phyloP scores from a whole-genome alignment of 1,140 invertebrate genomes.

The Bombus waltoni region DNA sequence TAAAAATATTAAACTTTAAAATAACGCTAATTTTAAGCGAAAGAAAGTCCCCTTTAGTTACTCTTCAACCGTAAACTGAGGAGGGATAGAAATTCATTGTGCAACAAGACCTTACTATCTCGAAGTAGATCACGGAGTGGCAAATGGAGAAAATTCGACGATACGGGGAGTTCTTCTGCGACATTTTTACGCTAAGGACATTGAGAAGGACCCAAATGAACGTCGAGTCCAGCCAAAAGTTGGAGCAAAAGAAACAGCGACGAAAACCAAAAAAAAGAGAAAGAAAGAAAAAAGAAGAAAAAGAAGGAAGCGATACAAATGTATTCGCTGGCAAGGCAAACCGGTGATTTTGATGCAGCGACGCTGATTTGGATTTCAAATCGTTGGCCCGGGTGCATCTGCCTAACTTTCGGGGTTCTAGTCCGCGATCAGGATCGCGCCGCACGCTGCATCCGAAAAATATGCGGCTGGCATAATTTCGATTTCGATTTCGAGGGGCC shows the following conservation, averaged over 20 bases:
- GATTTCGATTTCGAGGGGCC: conserved; percentile 29
- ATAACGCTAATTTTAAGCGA: too few species aligned
- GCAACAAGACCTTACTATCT: neutral
- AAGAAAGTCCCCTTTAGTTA: too few species aligned
- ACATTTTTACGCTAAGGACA: conserved; percentile 11
- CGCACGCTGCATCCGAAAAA: conserved; percentile 46
- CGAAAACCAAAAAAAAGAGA: neutral
- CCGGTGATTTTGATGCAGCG: conserved; percentile 68
- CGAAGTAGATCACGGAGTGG: neutral
- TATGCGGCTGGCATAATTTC: conserved; percentile 35
- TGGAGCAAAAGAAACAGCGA: neutral
- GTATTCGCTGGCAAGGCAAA: conserved; percentile 52
- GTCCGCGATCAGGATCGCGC: conserved; percentile 24
- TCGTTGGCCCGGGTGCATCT: conserved; percentile 68
- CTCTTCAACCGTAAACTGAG: too few species aligned
- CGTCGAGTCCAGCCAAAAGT: too few species aligned
- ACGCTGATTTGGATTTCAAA: conserved; percentile 69
- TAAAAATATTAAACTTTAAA: too few species aligned
- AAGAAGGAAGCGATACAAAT: conserved; percentile 37
- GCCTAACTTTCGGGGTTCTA: conserved; percentile 64
- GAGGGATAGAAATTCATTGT: too few species aligned
- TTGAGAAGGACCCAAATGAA: neutral
- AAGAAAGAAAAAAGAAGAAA: neutral
- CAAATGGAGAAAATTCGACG: neutral
- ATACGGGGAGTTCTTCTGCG: neutral